Evolutionary conservation across 2,888 invertebrate species (phyloP).

Genomic region (Athetis lepigone): DNA sequence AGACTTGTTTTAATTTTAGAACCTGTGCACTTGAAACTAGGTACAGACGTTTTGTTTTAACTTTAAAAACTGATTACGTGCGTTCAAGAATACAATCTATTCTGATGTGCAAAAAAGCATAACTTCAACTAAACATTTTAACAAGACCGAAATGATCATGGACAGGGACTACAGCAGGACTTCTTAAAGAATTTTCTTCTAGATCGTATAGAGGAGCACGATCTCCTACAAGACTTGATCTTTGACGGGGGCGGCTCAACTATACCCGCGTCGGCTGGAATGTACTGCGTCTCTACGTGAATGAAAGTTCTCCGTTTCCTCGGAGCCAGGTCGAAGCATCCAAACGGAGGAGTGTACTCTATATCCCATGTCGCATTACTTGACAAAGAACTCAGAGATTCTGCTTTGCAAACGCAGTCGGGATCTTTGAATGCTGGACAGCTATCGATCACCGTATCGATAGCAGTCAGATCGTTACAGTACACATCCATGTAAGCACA

Average conservation of each 20-base stretch:
- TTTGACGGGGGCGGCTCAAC: conserved; percentile 70
- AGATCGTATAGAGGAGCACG: conserved; percentile 70
- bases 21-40: too few species aligned
- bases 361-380: conserved; percentile 93
- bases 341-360: conserved; percentile 93
- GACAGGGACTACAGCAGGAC: conserved; percentile 69
- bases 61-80: not conserved
- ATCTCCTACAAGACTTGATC: conserved; percentile 65
- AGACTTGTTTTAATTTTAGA: too few species aligned
- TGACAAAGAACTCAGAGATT: conserved; percentile 85
- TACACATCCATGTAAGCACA: conserved; percentile 89
- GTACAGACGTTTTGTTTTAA: too few species aligned
- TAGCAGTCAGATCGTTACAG: conserved; percentile 85
- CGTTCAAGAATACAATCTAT: conserved; percentile 1
- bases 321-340: conserved; percentile 91
- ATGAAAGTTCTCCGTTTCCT: conserved; percentile 86
- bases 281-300: conserved; percentile 92
- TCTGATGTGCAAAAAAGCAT: conserved; percentile 8
- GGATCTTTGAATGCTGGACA: conserved; percentile 87
- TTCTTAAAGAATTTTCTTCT: conserved; percentile 66
- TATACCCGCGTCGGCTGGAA: conserved; percentile 88
- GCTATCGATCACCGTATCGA: conserved; percentile 84
- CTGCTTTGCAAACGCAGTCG: conserved; percentile 81
- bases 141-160: conserved; percentile 53
- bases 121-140: conserved; percentile 24